Evolutionary conservation across 2,113 vertebrate genomes (phyloP).

Genomic region (Pongo pygmaeus): DNA sequence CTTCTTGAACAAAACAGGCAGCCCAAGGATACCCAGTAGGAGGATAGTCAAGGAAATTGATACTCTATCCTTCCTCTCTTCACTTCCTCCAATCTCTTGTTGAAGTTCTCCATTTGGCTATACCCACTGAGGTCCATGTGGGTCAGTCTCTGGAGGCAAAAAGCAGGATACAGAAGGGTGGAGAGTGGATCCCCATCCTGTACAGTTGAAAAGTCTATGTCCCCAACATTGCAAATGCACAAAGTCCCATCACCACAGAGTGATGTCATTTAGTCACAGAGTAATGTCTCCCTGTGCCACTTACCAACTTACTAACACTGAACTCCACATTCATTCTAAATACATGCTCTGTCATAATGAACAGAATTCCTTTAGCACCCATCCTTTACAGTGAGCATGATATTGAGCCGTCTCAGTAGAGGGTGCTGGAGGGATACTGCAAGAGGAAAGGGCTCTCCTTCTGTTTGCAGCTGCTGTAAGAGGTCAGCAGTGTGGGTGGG

Average conservation of each 20-base stretch:
- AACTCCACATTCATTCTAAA: neutral
- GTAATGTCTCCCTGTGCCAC: neutral
- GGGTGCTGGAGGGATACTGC: neutral
- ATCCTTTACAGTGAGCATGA: neutral
- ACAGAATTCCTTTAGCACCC: neutral
- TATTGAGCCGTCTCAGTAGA: neutral
- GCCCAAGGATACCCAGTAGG: neutral
- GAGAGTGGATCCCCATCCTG: neutral
- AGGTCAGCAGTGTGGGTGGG: neutral
- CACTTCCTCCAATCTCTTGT: neutral
- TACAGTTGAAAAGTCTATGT: neutral
- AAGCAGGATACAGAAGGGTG: neutral
- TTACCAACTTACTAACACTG: neutral
- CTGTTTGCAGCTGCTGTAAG: neutral
- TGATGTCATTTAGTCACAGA: neutral
- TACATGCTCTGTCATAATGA: no score
- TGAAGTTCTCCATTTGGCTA: neutral
- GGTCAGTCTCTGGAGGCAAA: neutral
- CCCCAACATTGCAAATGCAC: neutral
- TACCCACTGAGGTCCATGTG: neutral
- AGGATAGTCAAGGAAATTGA: neutral
- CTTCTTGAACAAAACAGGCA: no score
- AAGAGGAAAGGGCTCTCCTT: neutral
- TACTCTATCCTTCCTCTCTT: accelerated
- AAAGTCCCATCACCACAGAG: neutral